A percentile compares a stretch with the other conserved stretches of the same genome.
Conservation (phyloP, 1,140 invertebrate genomes). For the Papilio helenus region DNA sequence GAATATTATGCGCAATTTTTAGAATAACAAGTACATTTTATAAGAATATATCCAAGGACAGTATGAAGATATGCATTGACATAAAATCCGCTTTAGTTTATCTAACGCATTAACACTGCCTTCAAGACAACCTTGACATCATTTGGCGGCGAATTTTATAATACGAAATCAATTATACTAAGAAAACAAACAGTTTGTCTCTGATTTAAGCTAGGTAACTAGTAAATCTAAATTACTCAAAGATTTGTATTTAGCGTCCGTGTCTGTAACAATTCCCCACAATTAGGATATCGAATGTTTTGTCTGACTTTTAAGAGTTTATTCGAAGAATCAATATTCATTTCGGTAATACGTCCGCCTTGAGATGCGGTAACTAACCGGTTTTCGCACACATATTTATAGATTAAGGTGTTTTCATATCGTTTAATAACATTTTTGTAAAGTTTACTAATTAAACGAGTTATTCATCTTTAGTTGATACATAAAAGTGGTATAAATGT, state of each 20-base stretch:
- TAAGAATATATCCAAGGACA: not conserved
- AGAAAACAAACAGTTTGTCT: not conserved
- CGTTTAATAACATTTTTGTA: conserved; percentile 1
- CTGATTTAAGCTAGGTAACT: not conserved
- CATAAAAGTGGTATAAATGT: too few relatives aligned
- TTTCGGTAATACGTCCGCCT: conserved; percentile 13
- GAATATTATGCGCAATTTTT: not conserved
- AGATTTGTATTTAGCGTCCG: not conserved
- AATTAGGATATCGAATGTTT: not conserved
- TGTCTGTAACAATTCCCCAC: not conserved
- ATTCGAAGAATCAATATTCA: conserved; percentile 21
- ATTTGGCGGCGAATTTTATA: conserved; percentile 18
- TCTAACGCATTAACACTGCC: conserved; percentile 21
- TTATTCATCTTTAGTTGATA: not conserved
- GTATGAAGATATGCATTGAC: not conserved
- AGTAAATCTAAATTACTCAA: not conserved
- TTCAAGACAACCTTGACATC: conserved; percentile 26
- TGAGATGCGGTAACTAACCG: conserved; percentile 21
- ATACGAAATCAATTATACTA: conserved; percentile 14
- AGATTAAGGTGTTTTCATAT: conserved; percentile 1
- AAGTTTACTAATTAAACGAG: conserved; percentile 2
- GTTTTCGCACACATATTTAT: not conserved
- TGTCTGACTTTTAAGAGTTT: not conserved
- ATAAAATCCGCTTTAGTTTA: conserved; percentile 32
- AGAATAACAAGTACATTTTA: conserved; percentile 5